These are phyloP conservation scores for Athripsodes cinereus DNA, from an alignment of 2,888 invertebrate genomes.

Conservation along the genomic window DNA sequence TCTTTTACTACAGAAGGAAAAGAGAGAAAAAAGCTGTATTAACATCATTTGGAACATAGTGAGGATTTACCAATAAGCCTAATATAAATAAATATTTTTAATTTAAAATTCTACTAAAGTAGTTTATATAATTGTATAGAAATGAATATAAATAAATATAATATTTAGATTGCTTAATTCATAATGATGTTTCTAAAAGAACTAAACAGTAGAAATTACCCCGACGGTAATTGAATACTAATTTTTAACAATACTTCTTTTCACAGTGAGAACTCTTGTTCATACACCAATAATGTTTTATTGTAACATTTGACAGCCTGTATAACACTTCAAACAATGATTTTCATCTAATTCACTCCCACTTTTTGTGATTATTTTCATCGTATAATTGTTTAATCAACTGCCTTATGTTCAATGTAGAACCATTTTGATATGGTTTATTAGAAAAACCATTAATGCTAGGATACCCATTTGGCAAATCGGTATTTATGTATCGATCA, in stretches of 20 bases:
- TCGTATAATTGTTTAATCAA: constrained; percentile 15
- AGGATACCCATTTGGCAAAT: neutral
- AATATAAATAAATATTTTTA: too few species aligned
- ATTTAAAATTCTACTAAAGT: too few species aligned
- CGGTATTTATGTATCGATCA: neutral
- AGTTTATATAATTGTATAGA: too few species aligned
- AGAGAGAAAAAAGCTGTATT: too few species aligned
- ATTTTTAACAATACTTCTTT: constrained; percentile 20
- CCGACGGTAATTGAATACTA: constrained; percentile 14
- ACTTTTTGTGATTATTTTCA: constrained; percentile 13
- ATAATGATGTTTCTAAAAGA: neutral
- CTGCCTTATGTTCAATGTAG: constrained; percentile 2
- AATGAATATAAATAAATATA: too few species aligned
- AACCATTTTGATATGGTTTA: constrained; percentile 19
- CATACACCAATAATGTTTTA: neutral
- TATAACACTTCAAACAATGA: too few species aligned
- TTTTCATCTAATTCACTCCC: constrained; percentile 10
- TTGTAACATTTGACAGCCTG: too few species aligned
- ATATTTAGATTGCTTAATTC: too few species aligned
- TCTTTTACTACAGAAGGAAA: too few species aligned
- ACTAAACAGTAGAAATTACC: neutral
- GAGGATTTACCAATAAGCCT: too few species aligned
- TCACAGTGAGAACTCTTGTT: neutral
- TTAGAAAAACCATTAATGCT: constrained; percentile 6
- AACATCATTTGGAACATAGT: too few species aligned